Evolutionary conservation across 1,140 invertebrate species (phyloP).

Genomic region (Bombus picipes): DNA sequence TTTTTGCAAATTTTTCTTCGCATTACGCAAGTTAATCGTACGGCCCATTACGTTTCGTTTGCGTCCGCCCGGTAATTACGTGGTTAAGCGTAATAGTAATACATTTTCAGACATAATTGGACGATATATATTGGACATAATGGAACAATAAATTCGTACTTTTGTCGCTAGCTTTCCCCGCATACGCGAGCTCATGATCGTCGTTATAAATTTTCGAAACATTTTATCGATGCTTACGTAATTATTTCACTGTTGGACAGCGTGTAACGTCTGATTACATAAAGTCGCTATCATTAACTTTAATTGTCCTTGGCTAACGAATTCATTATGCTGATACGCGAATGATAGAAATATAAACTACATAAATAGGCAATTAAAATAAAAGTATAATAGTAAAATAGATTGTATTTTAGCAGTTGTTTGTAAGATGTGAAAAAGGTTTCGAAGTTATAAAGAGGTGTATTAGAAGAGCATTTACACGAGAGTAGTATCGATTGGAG

Average conservation of each 20-base stretch:
- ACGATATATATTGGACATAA: not conserved
- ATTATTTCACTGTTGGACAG: not conserved
- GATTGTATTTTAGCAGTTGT: not conserved
- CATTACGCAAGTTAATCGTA: conserved; percentile 5
- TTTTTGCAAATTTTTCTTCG: not conserved
- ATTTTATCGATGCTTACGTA: conserved; percentile 15
- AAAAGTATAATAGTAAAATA: too few species aligned
- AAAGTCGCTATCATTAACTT: not conserved
- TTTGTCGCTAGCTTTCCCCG: conserved; percentile 9
- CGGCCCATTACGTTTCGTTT: not conserved
- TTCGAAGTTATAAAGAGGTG: too few species aligned
- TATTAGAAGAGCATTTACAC: not conserved
- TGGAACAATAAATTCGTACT: conserved; percentile 17
- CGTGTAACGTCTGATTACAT: conserved; percentile 6
- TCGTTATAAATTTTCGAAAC: not conserved
- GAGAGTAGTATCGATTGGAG: not conserved
- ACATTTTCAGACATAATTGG: conserved; percentile 2
- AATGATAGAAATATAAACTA: not conserved
- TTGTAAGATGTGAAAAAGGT: too few species aligned
- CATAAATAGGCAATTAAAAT: too few species aligned
- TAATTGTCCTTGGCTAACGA: not conserved
- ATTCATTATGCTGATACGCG: not conserved
- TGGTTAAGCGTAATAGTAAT: not conserved
- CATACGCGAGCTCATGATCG: not conserved
- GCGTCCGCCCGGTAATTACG: not conserved